phyloP scores from a whole-genome alignment of 2,113 vertebrate genomes.

The Salminus brasiliensis region DNA sequence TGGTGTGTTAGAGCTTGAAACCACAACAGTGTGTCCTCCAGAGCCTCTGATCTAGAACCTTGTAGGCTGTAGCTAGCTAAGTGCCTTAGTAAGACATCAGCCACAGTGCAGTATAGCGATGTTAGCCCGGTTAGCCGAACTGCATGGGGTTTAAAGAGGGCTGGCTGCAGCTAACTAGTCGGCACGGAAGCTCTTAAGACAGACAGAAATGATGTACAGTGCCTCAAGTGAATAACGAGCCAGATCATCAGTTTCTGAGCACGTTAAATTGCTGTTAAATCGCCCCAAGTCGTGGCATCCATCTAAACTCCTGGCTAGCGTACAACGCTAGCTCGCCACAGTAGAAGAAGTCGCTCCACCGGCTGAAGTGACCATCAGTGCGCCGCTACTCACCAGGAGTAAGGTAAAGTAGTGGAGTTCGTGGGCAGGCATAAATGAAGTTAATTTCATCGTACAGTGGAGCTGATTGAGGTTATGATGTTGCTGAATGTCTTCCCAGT shows the following conservation, averaged over 20 bases:
- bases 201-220: not conserved
- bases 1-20: no score
- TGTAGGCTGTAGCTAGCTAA: no score
- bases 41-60: no score
- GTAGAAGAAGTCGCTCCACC: conserved; percentile 37
- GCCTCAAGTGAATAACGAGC: not conserved
- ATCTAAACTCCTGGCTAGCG: conserved; percentile 11
- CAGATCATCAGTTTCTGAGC: not conserved
- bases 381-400: conserved; percentile 71
- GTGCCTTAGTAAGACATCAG: not conserved
- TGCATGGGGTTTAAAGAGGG: not conserved
- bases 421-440: conserved; percentile 65
- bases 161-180: not conserved
- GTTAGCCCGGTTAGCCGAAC: not conserved
- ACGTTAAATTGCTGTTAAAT: not conserved
- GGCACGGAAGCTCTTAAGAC: not conserved
- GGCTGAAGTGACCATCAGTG: conserved; percentile 6
- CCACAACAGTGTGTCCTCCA: no score
- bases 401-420: conserved; percentile 68
- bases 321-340: conserved; percentile 44
- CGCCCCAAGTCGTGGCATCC: not conserved
- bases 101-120: not conserved
- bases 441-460: conserved; percentile 79
- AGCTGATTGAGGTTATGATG: conserved; percentile 66
- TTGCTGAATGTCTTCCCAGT: conserved; percentile 67